These are phyloP conservation scores for Holothuria glaberrima DNA, from an alignment of 35 echinoderm and acorn worm genomes.

Conservation along the genomic window DNA sequence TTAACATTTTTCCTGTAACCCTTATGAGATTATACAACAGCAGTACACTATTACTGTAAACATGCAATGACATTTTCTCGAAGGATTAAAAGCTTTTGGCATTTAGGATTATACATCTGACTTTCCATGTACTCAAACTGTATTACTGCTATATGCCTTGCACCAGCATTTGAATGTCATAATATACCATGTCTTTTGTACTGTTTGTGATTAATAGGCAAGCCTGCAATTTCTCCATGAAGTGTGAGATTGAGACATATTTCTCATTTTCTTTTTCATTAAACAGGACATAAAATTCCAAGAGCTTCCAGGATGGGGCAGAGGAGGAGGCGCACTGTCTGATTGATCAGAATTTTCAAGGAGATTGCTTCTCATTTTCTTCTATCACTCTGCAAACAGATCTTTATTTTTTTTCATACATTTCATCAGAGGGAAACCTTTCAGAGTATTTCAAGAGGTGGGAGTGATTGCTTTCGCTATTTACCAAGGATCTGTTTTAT, in stretches of 20 bases:
- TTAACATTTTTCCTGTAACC: too few relatives aligned
- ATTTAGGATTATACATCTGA: too few relatives aligned
- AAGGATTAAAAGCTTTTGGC: too few relatives aligned
- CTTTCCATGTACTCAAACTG: too few relatives aligned
- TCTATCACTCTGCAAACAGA: not conserved
- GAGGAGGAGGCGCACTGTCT: conserved; percentile 3
- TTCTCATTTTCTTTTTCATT: conserved; percentile 33
- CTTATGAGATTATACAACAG: too few relatives aligned
- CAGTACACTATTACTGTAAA: too few relatives aligned
- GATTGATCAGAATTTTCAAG: conserved; percentile 27
- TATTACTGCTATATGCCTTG: too few relatives aligned
- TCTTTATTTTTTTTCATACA: not conserved
- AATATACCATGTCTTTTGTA: not conserved
- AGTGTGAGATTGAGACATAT: conserved; percentile 12
- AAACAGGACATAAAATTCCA: conserved; percentile 20
- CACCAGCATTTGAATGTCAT: too few relatives aligned
- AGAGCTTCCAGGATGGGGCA: conserved; percentile 40
- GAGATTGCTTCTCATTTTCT: not conserved
- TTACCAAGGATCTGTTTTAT: not conserved
- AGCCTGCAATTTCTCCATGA: not conserved
- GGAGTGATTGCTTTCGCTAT: not conserved
- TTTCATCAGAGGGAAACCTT: not conserved
- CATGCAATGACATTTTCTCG: too few relatives aligned
- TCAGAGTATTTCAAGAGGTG: not conserved
- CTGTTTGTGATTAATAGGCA: not conserved